Evolutionary conservation across 2,888 invertebrate species (phyloP), one percentile per base, ranked within the genome.

Genomic region (Corbicula japonica): DNA sequence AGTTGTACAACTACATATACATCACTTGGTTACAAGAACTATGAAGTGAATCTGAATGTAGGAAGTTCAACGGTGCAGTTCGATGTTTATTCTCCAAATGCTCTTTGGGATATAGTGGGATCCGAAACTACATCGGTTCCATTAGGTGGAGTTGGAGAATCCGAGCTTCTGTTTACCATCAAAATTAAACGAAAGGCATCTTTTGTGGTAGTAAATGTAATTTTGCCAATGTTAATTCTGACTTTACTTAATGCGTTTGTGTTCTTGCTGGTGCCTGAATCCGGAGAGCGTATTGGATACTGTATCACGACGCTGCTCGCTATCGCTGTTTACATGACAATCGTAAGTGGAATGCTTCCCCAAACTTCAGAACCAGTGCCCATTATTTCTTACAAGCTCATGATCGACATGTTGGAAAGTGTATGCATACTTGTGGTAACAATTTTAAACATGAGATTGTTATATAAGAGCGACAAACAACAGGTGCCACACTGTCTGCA

Each of bases 341-440:
- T 84, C 56, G 80, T 80, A 4, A 82, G 77, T 26, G 83, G 80
- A 10, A 77, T 63, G 28, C 54, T 86, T 23, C 86, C 84, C 1
- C 69, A 76, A 48, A 76, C 83, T 1, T 75, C 86, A 0, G 75
- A 79, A 18, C 80, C 80, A 2, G 73, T 86, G 41, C 83, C 84
- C 2, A 46, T 84, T 1, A 77, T 86, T 8, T 77, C 83, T n/a
- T 86, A 78, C 58, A 83, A 84, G 50, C 74, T 86, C 10, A 75
- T 84, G 23, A 41, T 81, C 0, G 83, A 83, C 70, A 32, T 86
- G 54, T 58, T 78, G 0, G 62, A 78, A 41, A 86, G 86, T 52
- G 81, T 73, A 4, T 23, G 81, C 5, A 81, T 83, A 6, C 75
- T 72, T 6, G 5, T 83, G 10, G 71, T 77, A 1, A 80, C 83